Base-by-base conservation (phyloP, 2,888 invertebrate genomes). In the Mythimna loreyi region DNA sequence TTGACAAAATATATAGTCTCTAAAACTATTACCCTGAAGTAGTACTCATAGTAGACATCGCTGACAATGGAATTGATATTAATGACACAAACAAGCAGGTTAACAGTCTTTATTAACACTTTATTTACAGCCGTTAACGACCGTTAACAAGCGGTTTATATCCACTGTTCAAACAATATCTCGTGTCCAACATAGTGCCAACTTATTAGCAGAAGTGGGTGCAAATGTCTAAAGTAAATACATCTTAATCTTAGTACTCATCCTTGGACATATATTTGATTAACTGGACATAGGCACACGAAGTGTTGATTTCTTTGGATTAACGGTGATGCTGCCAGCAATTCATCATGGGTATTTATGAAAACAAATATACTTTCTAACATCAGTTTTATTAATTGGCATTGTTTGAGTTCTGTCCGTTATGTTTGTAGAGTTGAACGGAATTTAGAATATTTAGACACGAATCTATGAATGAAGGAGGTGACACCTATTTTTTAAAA, bases 341-440 rank as follows among this genome's bases (percentile, higher is more conserved):
- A 80, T 80, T 36, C 52, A 80, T 80, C 66, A 75, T 47, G 53
- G 21, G 45, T 60, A 70, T 63, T 78, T 78, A 75, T 70, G 63
- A 78, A 70, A 66, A 70, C 58, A 70, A 80, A 80, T 52, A 60
- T 58, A 66, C 71, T 80, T 80, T 80, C 80, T 62, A 75, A 36
- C 56, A 80, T 65, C 23, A 47, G 45, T 66, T 63, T 36, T 50
- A 66, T 52, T 70, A 53, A 78, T 75, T 78, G 56, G 45, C 70
- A 60, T 49, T 66, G 52, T 61, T 2, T 43, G 9, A 36, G 19
- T 47, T 1, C 16, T 25, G n/a, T 11, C 30, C 19, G 30, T 60
- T 64, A 58, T 63, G 13, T 40, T 5, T 40, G 62, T 52, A 65
- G 45, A 43, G 1, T 9, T 28, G 9, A 47, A n/a, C 19, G 11